Evolutionary conservation across 2,797 vertebrate genomes (phyloP).

Genomic region (Distichodus sexfasciatus): DNA sequence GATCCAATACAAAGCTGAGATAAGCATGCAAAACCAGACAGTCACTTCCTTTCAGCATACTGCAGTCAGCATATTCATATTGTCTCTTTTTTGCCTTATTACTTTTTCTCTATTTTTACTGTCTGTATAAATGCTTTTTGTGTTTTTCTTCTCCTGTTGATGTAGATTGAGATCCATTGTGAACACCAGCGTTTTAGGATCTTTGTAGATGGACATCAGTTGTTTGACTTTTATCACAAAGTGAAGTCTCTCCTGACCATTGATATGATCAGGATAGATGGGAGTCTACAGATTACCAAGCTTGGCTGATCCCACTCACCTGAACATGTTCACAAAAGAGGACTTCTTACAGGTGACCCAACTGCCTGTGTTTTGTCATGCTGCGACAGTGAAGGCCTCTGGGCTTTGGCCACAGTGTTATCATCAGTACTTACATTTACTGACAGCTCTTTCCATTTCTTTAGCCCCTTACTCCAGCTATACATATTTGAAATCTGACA

Average conservation of each 20-base stretch:
- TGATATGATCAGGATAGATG: constrained; percentile 94
- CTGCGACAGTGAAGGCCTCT: constrained; percentile 49
- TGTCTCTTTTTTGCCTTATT: background rate
- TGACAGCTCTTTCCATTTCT: constrained; percentile 28
- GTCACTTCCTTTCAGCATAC: constrained; percentile 35
- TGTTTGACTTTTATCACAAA: constrained; percentile 99
- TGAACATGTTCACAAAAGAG: constrained; percentile 51
- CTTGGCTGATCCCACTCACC: constrained; percentile 78
- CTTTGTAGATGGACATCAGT: constrained; percentile 97
- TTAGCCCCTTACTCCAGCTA: constrained; percentile 20
- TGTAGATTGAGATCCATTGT: constrained; percentile 96
- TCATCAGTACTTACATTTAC: constrained; percentile 52
- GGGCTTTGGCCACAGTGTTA: constrained; percentile 40
- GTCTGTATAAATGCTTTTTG: background rate
- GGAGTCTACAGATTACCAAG: constrained; percentile 97
- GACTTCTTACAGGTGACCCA: constrained; percentile 61
- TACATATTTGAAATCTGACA: constrained; percentile 11
- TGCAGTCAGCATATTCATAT: constrained; percentile 18
- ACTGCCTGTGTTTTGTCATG: constrained; percentile 52
- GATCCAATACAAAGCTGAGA: constrained; percentile 51
- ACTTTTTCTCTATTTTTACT: background rate
- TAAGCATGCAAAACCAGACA: constrained; percentile 44
- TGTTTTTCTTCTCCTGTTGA: constrained; percentile 9
- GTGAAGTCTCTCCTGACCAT: constrained; percentile 91
- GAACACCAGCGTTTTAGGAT: constrained; percentile 97